Evolutionary conservation across 92 coral and sea anemone genomes (phyloP).

Genomic region (Actinostola sp.): DNA sequence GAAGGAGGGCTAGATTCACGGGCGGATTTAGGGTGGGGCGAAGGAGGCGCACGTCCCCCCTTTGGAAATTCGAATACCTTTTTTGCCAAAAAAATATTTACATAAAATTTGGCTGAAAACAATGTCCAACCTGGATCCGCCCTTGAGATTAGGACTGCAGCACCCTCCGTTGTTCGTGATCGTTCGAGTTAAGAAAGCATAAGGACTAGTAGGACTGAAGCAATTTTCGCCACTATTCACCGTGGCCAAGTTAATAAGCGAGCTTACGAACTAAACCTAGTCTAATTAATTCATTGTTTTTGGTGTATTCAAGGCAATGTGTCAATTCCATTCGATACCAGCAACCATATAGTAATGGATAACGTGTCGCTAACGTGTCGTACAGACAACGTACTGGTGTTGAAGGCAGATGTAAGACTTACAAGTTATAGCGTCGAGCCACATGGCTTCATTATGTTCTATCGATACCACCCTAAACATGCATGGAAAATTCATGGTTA

Average conservation of each 20-base stretch:
- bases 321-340: slow-evolving; percentile 25
- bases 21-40: too few species aligned
- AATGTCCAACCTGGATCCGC: too few species aligned
- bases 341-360: not conserved
- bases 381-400: slow-evolving; percentile 1
- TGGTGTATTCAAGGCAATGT: slow-evolving; percentile 4
- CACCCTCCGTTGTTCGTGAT: too few species aligned
- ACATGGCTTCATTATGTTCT: slow-evolving; percentile 17
- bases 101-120: too few species aligned
- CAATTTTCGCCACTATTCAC: too few species aligned
- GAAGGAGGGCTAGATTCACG: too few species aligned
- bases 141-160: too few species aligned
- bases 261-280: not conserved
- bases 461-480: not conserved
- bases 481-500: not conserved
- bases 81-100: too few species aligned
- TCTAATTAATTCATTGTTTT: not conserved
- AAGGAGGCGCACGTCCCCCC: too few species aligned
- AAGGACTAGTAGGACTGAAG: too few species aligned
- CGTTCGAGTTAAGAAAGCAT: too few species aligned
- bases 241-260: not conserved
- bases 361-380: slow-evolving; percentile 51
- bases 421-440: slow-evolving; percentile 20
- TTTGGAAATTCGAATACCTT: too few species aligned
- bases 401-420: slow-evolving; percentile 27